Evolutionary conservation across 2,113 vertebrate genomes (phyloP), one percentile per base, ranked within the genome.

Genomic region (Ictalurus furcatus): DNA sequence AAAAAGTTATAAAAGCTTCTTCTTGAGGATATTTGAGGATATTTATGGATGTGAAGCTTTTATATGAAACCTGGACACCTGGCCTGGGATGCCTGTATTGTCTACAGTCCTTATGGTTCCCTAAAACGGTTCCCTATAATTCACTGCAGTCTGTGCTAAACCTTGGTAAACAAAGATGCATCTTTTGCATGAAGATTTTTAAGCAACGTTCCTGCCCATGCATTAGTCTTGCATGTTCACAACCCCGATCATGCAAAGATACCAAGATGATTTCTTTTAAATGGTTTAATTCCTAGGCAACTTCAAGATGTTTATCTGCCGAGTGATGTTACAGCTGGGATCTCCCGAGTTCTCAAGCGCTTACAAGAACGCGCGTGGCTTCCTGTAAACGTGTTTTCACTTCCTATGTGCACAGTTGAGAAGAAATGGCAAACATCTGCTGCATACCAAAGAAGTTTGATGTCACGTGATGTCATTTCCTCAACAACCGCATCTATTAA

Each of bases 401-500:
- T 90, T 90, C 89, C 76, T 78, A 76, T 58, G 34, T 6, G 4
- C 13, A 34, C 59, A 23, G 85, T n/a, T 23, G 19, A 30, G 58
- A 65, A 88, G 81, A 34, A 84, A 67, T 71, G 63, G 30, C 65
- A 67, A n/a, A 81, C 86, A 90, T 84, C 85, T 84, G 81, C 74
- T 58, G 28, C 74, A 81, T 84, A 88, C 44, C 28, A 76, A 88
- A 34, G 71, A 28, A 80, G 79, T 1, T 37, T 30, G 78, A 63
- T 25, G 65, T 84, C 59, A 82, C 74, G 81, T 88, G 89, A 90
- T 84, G 58, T 87, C 88, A 89, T 85, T 90, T 89, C 89, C 91
- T 89, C 48, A 54, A 69, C 37, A 76, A 82, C 81, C 23, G 34
- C 48, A 25, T 48, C 3, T 17, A 34, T 54, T 52, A 48, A 83